These are phyloP conservation scores for Calameuta filiformis DNA, from an alignment of 2,888 invertebrate species.

Conservation along the genomic window DNA sequence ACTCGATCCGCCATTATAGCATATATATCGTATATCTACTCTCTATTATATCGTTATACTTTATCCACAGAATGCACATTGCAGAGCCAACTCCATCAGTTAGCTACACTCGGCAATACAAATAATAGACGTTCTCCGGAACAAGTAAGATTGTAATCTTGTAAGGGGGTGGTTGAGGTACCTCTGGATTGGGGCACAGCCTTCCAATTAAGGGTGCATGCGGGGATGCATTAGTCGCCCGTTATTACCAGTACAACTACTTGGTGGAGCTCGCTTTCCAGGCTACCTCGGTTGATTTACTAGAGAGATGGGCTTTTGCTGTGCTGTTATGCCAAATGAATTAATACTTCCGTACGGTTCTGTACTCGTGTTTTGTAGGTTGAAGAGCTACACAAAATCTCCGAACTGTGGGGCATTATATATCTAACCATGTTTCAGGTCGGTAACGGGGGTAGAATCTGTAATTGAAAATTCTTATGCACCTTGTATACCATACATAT, in stretches of 20 bases:
- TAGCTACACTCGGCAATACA: background rate
- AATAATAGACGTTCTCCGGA: background rate
- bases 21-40: background rate
- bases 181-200: background rate
- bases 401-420: background rate
- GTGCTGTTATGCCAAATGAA: background rate
- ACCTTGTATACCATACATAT: no score
- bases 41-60: background rate
- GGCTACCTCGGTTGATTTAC: background rate
- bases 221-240: background rate
- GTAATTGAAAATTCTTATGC: no score
- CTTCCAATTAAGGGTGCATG: background rate
- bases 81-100: background rate
- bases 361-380: background rate
- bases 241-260: background rate
- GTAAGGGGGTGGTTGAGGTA: background rate
- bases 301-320: background rate
- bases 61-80: background rate
- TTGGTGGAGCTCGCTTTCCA: background rate
- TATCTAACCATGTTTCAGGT: background rate
- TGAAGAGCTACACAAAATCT: background rate
- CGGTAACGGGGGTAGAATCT: background rate
- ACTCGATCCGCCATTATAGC: background rate
- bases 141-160: background rate
- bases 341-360: background rate